Evolutionary conservation across 2,797 vertebrate genomes (phyloP).

Genomic region (Novumbra hubbsi): DNA sequence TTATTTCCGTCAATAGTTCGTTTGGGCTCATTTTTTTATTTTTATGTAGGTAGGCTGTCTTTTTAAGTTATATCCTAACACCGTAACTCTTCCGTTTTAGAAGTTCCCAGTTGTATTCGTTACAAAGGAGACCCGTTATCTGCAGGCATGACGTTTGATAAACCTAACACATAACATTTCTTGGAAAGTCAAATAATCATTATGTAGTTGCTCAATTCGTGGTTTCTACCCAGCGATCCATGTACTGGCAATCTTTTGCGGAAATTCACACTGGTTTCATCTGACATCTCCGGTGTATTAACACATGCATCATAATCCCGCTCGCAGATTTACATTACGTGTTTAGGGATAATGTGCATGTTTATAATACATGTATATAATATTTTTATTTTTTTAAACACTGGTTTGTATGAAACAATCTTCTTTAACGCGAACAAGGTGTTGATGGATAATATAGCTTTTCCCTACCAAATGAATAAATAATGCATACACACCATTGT

Average conservation of each 20-base stretch:
- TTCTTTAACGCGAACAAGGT: neutral
- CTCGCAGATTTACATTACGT: neutral
- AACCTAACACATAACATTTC: neutral
- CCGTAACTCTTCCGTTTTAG: neutral
- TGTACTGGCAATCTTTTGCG: neutral
- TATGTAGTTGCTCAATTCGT: neutral
- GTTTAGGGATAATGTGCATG: neutral
- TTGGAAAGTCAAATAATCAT: neutral
- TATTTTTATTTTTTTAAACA: neutral
- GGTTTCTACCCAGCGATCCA: neutral
- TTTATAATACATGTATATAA: too few species aligned
- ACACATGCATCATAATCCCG: neutral
- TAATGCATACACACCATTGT: neutral
- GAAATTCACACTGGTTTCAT: constrained; percentile 5
- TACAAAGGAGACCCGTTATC: neutral
- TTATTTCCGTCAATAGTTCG: too few species aligned
- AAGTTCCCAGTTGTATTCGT: neutral
- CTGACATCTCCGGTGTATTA: neutral
- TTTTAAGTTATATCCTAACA: neutral
- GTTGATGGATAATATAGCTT: neutral
- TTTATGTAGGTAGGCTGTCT: neutral
- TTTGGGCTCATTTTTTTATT: too few species aligned
- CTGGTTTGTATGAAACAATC: neutral
- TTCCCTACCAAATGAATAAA: neutral
- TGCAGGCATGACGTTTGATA: neutral